These are phyloP conservation scores for Callospermophilus lateralis DNA, from an alignment of 2,113 vertebrate species.

Conservation along the genomic window DNA sequence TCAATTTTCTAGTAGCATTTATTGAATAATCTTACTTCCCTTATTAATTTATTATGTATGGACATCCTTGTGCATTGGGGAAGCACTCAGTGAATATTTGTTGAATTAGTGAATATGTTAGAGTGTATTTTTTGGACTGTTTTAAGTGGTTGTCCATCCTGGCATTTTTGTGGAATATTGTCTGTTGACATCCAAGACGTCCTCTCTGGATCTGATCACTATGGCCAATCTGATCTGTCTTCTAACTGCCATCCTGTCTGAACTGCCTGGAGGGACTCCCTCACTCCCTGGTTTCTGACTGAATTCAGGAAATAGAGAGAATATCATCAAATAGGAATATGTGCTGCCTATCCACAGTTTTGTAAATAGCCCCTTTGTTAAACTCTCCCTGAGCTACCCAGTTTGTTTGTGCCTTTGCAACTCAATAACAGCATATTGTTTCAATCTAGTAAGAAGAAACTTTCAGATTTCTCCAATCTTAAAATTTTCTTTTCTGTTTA, in stretches of 20 bases:
- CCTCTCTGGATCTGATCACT: not conserved
- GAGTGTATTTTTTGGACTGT: not conserved
- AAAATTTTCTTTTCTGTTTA: not conserved
- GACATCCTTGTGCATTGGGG: not conserved
- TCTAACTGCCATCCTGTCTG: not conserved
- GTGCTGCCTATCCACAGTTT: not conserved
- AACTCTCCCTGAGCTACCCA: not conserved
- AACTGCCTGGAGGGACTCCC: not conserved
- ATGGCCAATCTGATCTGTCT: not conserved
- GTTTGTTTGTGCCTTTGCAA: not conserved
- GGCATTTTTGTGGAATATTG: not conserved
- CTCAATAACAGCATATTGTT: not conserved
- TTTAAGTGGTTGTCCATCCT: not conserved
- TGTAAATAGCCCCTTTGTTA: not conserved
- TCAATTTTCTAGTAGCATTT: constrained; percentile 36
- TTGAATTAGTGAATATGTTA: not conserved
- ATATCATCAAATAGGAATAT: not conserved
- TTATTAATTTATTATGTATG: not conserved
- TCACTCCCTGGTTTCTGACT: not conserved
- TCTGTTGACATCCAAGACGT: not conserved
- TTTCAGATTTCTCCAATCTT: not conserved
- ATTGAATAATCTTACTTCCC: constrained; percentile 43
- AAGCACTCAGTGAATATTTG: not conserved
- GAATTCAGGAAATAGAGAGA: not conserved
- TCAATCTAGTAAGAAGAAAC: not conserved